Evolutionary conservation across 2,113 vertebrate genomes (phyloP).

Genomic region (Cyprinodon variegatus): DNA sequence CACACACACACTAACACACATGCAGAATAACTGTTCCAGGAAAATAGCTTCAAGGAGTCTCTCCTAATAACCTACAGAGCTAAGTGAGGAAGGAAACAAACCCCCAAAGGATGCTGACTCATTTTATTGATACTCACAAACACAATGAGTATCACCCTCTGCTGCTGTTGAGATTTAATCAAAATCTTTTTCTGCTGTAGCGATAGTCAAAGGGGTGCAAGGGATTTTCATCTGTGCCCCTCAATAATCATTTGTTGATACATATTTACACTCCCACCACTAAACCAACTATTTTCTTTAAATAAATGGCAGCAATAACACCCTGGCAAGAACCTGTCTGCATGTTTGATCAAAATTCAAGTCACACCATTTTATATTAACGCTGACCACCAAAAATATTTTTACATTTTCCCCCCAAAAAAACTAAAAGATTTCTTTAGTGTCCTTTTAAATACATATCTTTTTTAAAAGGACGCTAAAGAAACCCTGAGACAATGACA

Average conservation of each 20-base stretch:
- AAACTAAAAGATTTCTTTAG: background rate
- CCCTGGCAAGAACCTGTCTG: background rate
- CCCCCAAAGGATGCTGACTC: slow-evolving; percentile 37
- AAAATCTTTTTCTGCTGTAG: slow-evolving; percentile 10
- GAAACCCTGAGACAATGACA: background rate
- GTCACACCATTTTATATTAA: background rate
- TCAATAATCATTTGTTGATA: background rate
- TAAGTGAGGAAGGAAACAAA: slow-evolving; percentile 41
- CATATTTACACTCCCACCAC: background rate
- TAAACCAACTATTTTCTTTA: background rate
- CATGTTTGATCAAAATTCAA: background rate
- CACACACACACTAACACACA: slow-evolving; percentile 5
- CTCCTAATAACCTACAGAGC: slow-evolving; percentile 43
- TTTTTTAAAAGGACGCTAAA: background rate
- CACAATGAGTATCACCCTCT: slow-evolving; percentile 6
- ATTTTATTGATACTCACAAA: slow-evolving; percentile 35
- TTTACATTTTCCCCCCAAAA: no score
- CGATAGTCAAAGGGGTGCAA: background rate
- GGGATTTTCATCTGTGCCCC: background rate
- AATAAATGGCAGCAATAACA: slow-evolving; percentile 13
- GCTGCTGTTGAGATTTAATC: slow-evolving; percentile 14
- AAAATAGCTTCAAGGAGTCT: slow-evolving; percentile 41
- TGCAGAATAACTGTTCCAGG: slow-evolving; percentile 6
- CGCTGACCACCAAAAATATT: no score
- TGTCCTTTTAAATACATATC: background rate